Evolutionary conservation across 23 tunicate species (phyloP).

Genomic region (Halocynthia roretzi): DNA sequence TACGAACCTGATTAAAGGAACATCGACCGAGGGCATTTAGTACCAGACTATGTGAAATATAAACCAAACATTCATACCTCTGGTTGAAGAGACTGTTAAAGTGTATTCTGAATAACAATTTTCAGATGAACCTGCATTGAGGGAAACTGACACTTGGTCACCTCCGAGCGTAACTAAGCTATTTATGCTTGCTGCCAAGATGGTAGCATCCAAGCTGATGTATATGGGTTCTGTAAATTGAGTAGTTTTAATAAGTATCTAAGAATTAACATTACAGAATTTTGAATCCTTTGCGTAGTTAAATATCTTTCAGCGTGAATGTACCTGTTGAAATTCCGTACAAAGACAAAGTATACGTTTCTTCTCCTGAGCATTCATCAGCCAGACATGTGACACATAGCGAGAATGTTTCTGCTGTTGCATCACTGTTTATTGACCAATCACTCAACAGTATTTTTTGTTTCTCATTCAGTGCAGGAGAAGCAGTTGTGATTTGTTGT

Average conservation of each 20-base stretch:
- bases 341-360: slow-evolving; percentile 1
- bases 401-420: neutral
- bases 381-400: slow-evolving; percentile 13
- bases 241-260: too few species aligned
- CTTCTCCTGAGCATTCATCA: neutral
- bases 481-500: neutral
- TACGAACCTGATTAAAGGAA: neutral
- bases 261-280: too few species aligned
- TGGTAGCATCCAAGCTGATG: too few species aligned
- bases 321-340: slow-evolving; percentile 13
- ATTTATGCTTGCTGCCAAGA: neutral
- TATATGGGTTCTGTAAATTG: too few species aligned
- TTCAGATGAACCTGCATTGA: neutral
- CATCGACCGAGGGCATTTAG: too few species aligned
- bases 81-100: neutral
- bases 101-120: slow-evolving; percentile 1
- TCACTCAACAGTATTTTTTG: slow-evolving; percentile 8
- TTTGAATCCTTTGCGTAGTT: too few species aligned
- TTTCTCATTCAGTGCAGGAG: slow-evolving; percentile 14
- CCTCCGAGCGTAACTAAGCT: neutral
- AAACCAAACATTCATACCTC: slow-evolving; percentile 4
- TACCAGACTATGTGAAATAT: neutral
- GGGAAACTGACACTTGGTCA: slow-evolving; percentile 5
- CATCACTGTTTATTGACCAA: neutral
- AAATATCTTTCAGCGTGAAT: too few species aligned